These are phyloP conservation scores for Brachyalestes nurse DNA, from an alignment of 2,797 vertebrate genomes.

Conservation along the genomic window DNA sequence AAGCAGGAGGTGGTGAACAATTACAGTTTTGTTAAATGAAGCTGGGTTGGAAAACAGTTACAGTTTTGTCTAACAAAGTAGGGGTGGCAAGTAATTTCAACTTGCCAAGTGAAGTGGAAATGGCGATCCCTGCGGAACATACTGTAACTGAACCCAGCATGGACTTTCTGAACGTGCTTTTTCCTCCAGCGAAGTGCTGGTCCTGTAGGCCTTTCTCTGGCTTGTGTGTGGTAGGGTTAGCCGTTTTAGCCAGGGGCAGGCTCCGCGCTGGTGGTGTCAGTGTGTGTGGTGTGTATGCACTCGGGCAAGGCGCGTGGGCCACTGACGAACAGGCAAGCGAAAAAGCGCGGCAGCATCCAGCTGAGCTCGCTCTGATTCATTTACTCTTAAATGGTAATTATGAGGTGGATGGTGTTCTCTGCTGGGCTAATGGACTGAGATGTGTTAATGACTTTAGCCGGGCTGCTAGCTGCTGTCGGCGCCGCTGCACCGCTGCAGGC, in stretches of 20 bases:
- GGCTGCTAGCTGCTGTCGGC: neutral
- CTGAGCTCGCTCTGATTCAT: constrained; percentile 75
- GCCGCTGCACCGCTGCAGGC: neutral
- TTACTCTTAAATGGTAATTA: constrained; percentile 79
- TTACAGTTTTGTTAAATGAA: too few relatives aligned
- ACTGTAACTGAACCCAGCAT: neutral
- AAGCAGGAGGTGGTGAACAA: too few relatives aligned
- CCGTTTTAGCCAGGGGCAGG: neutral
- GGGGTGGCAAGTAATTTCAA: too few relatives aligned
- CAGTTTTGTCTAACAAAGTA: too few relatives aligned
- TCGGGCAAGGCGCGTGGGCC: neutral
- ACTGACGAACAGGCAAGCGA: neutral
- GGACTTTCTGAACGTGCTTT: neutral
- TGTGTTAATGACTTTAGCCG: constrained; percentile 33
- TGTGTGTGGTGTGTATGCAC: constrained; percentile 8
- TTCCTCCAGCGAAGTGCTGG: too few relatives aligned
- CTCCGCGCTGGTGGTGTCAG: constrained; percentile 16
- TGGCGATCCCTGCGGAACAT: too few relatives aligned
- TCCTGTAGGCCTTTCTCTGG: neutral
- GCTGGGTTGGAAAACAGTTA: too few relatives aligned
- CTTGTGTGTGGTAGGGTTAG: neutral
- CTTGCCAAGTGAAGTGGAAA: too few relatives aligned
- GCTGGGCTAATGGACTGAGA: constrained; percentile 9
- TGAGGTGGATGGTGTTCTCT: constrained; percentile 64
- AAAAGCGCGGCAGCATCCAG: constrained; percentile 68